Evolutionary conservation across 2,888 invertebrate genomes (phyloP), one percentile per base, ranked within the genome.

Genomic region (Pseudococcus jackbeardsleyi): DNA sequence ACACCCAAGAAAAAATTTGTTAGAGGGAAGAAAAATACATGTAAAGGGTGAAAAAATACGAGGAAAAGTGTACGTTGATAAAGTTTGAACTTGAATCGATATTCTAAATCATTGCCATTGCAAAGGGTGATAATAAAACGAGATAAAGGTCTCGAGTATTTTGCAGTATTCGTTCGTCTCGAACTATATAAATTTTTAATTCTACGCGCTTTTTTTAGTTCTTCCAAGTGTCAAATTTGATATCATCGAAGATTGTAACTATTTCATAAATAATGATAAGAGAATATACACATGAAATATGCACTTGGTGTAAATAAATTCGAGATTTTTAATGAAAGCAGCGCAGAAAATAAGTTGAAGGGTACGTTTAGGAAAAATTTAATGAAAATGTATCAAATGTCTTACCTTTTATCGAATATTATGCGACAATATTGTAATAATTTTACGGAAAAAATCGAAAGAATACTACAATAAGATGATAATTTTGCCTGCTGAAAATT

Each of bases 361-460:
- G 17, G 12, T 72, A 33, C 7, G 33, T 33, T 72, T 11, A 7
- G 15, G 5, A 17, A 72, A 72, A 72, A 33, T 72, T 5, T 17
- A 39, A 4, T 7, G 22, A 64, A 64, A 22, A 19, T 64, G 39
- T 1, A 17, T 15, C n/a, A 46, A 82, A 82, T 46, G 9, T 17
- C 79, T 82, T 82, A 82, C 79, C 79, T 82, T 82, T 46, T 46
- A 19, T 46, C 42, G 9, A 46, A 46, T 19, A 82, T 82, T 22
- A 19, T 46, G 46, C 15, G 22, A 82, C 33, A 82, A 82, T 42
- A 46, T 46, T 82, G 46, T 26, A 17, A 82, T 33, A 46, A 82
- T 82, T 46, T 46, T 82, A 39, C 79, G 79, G 39, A 82, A 46
- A 77, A 82, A 82, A 82, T 82, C 79, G 79, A 82, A 42, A 82